Evolutionary conservation across 2,113 vertebrate genomes (phyloP).

Genomic region (Varanus salvator): DNA sequence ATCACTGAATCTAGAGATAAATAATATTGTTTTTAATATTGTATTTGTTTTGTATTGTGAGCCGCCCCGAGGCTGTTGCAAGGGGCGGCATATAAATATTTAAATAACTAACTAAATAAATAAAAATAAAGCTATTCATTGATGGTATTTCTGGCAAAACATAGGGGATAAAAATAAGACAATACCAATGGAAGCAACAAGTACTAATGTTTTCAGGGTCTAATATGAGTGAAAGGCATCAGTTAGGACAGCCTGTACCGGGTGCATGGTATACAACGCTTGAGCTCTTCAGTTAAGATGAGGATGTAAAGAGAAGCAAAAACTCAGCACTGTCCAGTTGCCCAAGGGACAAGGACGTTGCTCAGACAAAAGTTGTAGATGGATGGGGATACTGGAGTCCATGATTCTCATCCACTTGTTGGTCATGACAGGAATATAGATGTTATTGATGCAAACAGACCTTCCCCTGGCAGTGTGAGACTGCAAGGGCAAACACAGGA

Average conservation of each 20-base stretch:
- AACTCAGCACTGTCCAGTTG: not conserved
- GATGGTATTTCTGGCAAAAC: not conserved
- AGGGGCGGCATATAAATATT: too few species aligned
- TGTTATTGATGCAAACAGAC: not conserved
- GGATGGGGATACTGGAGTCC: not conserved
- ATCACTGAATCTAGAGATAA: not conserved
- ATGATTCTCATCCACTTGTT: not conserved
- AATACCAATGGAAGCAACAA: not conserved
- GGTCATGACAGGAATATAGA: not conserved
- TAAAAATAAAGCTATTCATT: not conserved
- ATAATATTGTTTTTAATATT: too few species aligned
- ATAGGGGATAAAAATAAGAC: not conserved
- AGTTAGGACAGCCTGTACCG: not conserved
- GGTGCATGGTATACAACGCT: not conserved
- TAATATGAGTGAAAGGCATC: not conserved
- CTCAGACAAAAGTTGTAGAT: not conserved
- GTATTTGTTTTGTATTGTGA: too few species aligned
- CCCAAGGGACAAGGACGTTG: not conserved
- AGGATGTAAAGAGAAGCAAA: not conserved
- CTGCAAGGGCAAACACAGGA: not conserved
- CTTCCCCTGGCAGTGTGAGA: not conserved
- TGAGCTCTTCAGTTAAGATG: not conserved
- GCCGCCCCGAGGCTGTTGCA: too few species aligned
- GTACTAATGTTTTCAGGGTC: not conserved
- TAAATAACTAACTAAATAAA: too few species aligned